Conservation (phyloP, 1,140 invertebrate species). For the Antheraea pernyi region DNA sequence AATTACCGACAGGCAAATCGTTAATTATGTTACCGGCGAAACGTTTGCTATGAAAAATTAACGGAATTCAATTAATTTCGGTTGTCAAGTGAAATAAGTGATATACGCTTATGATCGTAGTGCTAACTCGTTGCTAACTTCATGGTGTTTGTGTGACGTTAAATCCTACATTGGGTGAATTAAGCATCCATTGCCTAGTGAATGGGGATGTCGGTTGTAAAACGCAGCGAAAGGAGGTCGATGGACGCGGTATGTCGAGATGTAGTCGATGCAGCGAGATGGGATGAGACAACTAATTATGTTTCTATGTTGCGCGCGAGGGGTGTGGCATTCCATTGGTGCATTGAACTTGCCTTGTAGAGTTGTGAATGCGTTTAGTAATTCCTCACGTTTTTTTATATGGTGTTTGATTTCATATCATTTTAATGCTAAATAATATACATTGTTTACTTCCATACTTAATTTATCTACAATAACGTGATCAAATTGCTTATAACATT, state of each 20-base stretch:
- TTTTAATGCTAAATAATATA: too few species aligned
- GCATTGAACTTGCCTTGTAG: constrained; percentile 47
- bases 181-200: background rate
- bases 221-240: background rate
- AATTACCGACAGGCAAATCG: constrained; percentile 8
- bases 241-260: constrained; percentile 3
- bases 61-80: constrained; percentile 8
- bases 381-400: constrained; percentile 2
- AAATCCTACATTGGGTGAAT: background rate
- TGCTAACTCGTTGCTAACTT: background rate
- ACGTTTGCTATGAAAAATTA: background rate
- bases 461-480: too few species aligned
- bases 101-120: background rate
- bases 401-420: background rate
- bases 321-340: constrained; percentile 61
- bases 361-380: background rate
- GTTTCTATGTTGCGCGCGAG: constrained; percentile 56
- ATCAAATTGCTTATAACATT: too few species aligned
- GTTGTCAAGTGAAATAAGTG: constrained; percentile 7
- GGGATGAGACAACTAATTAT: constrained; percentile 70
- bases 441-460: too few species aligned
- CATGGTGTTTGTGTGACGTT: background rate
- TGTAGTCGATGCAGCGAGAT: constrained; percentile 21
- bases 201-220: background rate
- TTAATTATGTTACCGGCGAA: constrained; percentile 5